Evolutionary conservation across 1,140 invertebrate genomes (phyloP).

Genomic region (Pseudomyrmex gracilis): DNA sequence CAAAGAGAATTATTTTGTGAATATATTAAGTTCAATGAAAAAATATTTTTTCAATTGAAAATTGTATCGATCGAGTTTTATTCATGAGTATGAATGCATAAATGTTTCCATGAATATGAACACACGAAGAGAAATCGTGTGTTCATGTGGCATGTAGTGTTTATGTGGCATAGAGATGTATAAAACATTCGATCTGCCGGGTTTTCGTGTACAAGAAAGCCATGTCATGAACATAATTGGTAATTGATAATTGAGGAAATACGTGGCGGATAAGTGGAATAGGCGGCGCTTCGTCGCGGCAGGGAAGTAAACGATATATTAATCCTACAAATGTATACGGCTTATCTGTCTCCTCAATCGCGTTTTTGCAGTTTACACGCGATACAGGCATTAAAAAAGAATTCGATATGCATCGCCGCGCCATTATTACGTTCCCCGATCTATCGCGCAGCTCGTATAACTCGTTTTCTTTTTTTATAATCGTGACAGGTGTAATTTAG

Average conservation of each 20-base stretch:
- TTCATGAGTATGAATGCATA: neutral
- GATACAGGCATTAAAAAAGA: slow-evolving; percentile 55
- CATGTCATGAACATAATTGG: slow-evolving; percentile 41
- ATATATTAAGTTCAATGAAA: too few species aligned
- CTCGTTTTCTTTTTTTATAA: slow-evolving; percentile 57
- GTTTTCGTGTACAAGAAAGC: neutral
- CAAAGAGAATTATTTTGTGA: neutral
- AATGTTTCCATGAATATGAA: neutral
- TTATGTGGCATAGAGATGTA: neutral
- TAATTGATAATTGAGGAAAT: slow-evolving; percentile 63
- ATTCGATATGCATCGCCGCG: slow-evolving; percentile 56
- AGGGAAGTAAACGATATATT: slow-evolving; percentile 51
- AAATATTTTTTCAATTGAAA: neutral
- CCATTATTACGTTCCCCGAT: slow-evolving; percentile 39
- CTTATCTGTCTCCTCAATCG: slow-evolving; percentile 42
- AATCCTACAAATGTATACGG: slow-evolving; percentile 52
- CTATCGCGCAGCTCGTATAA: slow-evolving; percentile 34
- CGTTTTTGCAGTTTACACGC: slow-evolving; percentile 51
- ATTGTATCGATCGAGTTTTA: slow-evolving; percentile 1
- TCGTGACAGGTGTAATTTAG: slow-evolving; percentile 58
- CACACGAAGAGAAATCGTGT: neutral
- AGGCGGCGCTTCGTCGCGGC: neutral
- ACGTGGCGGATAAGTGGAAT: slow-evolving; percentile 26
- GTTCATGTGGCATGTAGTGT: neutral
- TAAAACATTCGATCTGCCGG: slow-evolving; percentile 10